These are phyloP conservation scores for Drosophila kuntzei DNA, from an alignment of 2,888 invertebrate genomes.

Conservation along the genomic window DNA sequence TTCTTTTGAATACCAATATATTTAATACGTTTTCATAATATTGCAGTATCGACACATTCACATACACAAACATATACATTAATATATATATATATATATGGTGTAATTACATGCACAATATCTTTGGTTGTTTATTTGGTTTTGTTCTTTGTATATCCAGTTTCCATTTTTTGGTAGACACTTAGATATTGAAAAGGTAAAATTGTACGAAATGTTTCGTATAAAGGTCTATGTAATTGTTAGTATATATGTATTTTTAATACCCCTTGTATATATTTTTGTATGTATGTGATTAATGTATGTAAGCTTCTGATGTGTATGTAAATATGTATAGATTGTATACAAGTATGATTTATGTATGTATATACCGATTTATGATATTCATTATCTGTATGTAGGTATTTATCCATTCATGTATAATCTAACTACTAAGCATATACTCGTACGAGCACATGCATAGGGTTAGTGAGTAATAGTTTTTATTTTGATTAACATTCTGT, in stretches of 20 bases:
- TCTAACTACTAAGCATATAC: slow-evolving; percentile 40
- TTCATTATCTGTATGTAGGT: slow-evolving; percentile 28
- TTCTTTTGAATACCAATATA: slow-evolving; percentile 31
- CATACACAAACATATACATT: slow-evolving; percentile 31
- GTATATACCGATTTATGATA: slow-evolving; percentile 1
- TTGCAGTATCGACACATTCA: slow-evolving; percentile 53
- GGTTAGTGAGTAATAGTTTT: slow-evolving; percentile 32
- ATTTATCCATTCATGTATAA: slow-evolving; percentile 30
- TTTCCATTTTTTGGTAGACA: slow-evolving; percentile 77
- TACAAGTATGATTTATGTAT: slow-evolving; percentile 42
- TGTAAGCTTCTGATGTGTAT: slow-evolving; percentile 33
- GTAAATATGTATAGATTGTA: slow-evolving; percentile 36
- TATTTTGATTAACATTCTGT: slow-evolving; percentile 20
- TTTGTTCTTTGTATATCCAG: slow-evolving; percentile 43
- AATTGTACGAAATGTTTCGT: slow-evolving; percentile 71
- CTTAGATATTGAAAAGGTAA: slow-evolving; percentile 82
- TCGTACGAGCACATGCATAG: slow-evolving; percentile 6
- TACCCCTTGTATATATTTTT: slow-evolving; percentile 37
- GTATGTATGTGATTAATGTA: slow-evolving; percentile 2
- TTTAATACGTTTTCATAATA: slow-evolving; percentile 66
- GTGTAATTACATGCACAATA: slow-evolving; percentile 53
- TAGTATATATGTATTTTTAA: slow-evolving; percentile 39
- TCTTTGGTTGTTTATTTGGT: slow-evolving; percentile 38
- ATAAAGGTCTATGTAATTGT: slow-evolving; percentile 40
- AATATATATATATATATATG: slow-evolving; percentile 4